phyloP scores from a whole-genome alignment of 2,113 vertebrate species.

The Cyanoliseus patagonus region DNA sequence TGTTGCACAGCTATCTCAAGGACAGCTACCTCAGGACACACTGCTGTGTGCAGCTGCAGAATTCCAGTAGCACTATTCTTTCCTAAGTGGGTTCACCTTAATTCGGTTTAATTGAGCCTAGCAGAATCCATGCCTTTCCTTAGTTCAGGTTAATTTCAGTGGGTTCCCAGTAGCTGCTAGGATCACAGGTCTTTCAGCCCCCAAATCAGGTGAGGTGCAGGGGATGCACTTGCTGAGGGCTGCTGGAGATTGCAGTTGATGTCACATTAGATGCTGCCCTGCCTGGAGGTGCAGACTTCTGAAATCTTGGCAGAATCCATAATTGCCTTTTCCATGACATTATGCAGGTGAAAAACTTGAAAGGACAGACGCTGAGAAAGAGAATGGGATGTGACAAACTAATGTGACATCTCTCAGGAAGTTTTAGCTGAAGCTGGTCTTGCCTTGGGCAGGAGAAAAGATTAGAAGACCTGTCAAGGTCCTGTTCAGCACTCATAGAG shows the following conservation, averaged over 20 bases:
- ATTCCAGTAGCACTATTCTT: background rate
- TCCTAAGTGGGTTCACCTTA: background rate
- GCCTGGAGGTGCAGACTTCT: background rate
- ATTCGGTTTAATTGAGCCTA: background rate
- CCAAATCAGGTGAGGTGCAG: background rate
- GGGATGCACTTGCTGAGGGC: fast-evolving
- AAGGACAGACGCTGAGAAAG: background rate
- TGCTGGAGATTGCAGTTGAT: background rate
- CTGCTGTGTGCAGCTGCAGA: background rate
- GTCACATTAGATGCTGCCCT: background rate
- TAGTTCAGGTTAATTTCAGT: background rate
- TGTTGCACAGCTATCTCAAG: background rate
- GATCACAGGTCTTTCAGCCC: background rate
- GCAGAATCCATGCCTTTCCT: background rate
- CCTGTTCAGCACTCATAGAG: background rate
- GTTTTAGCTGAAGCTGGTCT: background rate
- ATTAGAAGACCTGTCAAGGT: background rate
- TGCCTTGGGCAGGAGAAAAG: background rate
- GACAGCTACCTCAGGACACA: background rate
- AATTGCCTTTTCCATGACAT: background rate
- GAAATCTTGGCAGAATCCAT: background rate
- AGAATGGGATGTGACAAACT: background rate
- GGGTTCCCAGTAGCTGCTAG: background rate
- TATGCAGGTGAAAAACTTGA: background rate
- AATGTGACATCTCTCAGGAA: background rate